Percentiles rank a stretch among this genome's conserved stretches.
Evolutionary conservation across 1,140 invertebrate species (phyloP).

Genomic region (Trypoxylus dichotomus): DNA sequence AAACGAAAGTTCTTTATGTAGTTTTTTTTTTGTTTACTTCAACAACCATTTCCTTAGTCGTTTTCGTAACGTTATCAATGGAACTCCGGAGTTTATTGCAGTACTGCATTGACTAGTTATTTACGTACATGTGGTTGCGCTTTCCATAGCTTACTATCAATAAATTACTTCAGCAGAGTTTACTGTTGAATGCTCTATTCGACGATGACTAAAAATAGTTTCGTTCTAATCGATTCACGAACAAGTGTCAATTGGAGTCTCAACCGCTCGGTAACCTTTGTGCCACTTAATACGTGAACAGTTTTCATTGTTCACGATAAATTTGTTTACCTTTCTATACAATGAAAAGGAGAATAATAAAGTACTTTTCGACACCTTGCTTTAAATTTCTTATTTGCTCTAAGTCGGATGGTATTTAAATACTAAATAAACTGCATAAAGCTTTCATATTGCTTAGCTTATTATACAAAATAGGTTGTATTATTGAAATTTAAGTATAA

Average conservation of each 20-base stretch:
- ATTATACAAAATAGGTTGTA: too few relatives aligned
- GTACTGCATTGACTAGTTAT: not conserved
- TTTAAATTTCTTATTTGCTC: not conserved
- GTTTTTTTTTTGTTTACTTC: too few relatives aligned
- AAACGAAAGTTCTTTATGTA: too few relatives aligned
- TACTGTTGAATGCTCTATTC: not conserved
- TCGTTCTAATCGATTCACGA: constrained; percentile 6
- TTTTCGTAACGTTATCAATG: not conserved
- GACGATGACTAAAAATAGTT: not conserved
- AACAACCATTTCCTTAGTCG: not conserved
- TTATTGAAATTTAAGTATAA: too few relatives aligned
- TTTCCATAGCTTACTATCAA: not conserved
- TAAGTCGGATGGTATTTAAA: too few relatives aligned
- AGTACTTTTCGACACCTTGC: too few relatives aligned
- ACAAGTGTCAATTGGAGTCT: not conserved
- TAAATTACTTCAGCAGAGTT: not conserved
- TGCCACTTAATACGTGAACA: not conserved
- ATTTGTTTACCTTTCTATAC: not conserved
- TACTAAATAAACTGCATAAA: too few relatives aligned
- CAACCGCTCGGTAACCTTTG: not conserved
- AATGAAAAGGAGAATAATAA: not conserved
- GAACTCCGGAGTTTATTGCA: not conserved
- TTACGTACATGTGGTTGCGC: not conserved
- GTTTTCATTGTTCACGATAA: not conserved
- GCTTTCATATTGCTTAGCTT: too few relatives aligned